Evolutionary conservation across 1,140 invertebrate genomes (phyloP).

Genomic region (Brachionus paranguensis): DNA sequence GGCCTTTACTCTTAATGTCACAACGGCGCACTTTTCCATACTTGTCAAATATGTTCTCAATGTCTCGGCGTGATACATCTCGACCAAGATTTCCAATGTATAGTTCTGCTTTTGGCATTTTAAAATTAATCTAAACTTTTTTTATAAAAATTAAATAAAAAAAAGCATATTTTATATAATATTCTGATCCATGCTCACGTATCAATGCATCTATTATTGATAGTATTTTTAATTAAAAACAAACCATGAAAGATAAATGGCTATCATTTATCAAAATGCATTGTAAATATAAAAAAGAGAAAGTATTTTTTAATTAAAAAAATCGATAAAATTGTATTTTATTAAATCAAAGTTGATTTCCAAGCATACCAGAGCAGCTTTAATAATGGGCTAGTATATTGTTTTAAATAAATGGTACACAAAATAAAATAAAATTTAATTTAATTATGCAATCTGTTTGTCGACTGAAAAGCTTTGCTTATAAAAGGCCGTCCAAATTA

Average conservation of each 20-base stretch:
- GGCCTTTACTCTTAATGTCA: constrained; percentile 45
- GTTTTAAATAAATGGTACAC: no score
- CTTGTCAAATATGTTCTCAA: constrained; percentile 46
- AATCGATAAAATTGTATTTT: neutral
- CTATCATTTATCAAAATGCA: neutral
- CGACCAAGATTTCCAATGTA: constrained; percentile 45
- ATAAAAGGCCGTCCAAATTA: neutral
- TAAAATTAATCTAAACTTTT: neutral
- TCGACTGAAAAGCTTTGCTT: neutral
- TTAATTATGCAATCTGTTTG: neutral
- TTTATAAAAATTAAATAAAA: neutral
- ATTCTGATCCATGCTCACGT: neutral
- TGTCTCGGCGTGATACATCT: constrained; percentile 45
- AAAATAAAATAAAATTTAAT: no score
- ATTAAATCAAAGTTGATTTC: no score
- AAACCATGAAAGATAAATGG: neutral
- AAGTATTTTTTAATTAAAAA: neutral
- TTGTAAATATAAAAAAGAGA: neutral
- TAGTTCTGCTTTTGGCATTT: constrained; percentile 39
- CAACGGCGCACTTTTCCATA: constrained; percentile 45
- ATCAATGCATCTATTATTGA: neutral
- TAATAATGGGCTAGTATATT: no score
- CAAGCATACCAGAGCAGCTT: no score
- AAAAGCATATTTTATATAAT: neutral
- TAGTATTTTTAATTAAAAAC: neutral